A percentile compares a stretch with the other conserved stretches of the same genome.
phyloP scores from a whole-genome alignment of 2,888 invertebrate species.

The Zaprionus lineosus region DNA sequence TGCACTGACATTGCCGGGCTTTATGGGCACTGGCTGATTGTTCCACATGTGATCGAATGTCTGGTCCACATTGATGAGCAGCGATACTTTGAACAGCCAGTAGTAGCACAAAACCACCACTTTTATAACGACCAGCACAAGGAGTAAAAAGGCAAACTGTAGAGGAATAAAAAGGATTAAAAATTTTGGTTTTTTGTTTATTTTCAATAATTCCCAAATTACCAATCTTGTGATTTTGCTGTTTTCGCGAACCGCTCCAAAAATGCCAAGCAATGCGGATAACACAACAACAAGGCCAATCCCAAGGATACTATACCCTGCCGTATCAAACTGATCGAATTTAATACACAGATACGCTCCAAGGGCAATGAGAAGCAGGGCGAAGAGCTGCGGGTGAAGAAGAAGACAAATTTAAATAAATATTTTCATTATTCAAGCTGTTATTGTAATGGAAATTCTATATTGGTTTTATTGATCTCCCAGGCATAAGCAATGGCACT shows the following conservation, averaged over 20 bases:
- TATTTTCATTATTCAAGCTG: neutral
- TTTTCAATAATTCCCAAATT: neutral
- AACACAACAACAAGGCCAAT: slow-evolving; percentile 63
- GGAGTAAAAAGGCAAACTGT: slow-evolving; percentile 67
- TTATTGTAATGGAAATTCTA: neutral
- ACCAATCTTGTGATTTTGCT: slow-evolving; percentile 71
- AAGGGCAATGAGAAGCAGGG: slow-evolving; percentile 62
- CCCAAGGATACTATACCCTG: slow-evolving; percentile 66
- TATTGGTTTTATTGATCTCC: slow-evolving; percentile 12
- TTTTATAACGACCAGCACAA: slow-evolving; percentile 68
- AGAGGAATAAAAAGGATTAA: neutral
- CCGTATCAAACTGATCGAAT: slow-evolving; percentile 71
- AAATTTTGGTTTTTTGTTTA: neutral
- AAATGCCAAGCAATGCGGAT: slow-evolving; percentile 61
- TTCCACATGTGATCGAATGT: slow-evolving; percentile 77
- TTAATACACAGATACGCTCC: slow-evolving; percentile 61
- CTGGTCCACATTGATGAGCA: slow-evolving; percentile 76
- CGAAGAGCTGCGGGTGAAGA: slow-evolving; percentile 62
- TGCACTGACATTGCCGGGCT: slow-evolving; percentile 73
- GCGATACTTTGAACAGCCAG: slow-evolving; percentile 74
- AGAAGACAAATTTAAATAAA: neutral
- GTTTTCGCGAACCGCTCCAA: slow-evolving; percentile 73
- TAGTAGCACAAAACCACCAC: slow-evolving; percentile 70
- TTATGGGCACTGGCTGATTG: slow-evolving; percentile 74
- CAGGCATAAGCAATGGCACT: too few species aligned